These are phyloP conservation scores for Pseudopodoces humilis DNA, from an alignment of 2,113 vertebrate species.

Conservation along the genomic window DNA sequence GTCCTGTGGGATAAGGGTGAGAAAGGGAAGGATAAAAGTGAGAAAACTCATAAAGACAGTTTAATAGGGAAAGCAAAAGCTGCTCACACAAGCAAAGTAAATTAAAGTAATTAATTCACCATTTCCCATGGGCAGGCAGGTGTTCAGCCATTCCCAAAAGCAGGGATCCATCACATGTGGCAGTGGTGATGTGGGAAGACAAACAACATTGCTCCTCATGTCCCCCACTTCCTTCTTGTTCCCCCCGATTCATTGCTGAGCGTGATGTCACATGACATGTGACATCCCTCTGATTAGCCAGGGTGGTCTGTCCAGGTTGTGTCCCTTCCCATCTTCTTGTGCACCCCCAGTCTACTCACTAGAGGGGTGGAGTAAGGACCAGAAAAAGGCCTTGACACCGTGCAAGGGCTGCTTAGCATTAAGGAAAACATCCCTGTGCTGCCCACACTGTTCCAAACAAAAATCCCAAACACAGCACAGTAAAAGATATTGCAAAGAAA, in stretches of 20 bases:
- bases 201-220: accelerated
- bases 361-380: accelerated
- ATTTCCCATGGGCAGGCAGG: not conserved
- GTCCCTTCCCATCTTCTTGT: not conserved
- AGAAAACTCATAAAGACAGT: not conserved
- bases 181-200: accelerated
- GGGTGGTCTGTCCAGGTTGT: not conserved
- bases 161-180: not conserved
- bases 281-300: not conserved
- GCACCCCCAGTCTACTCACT: accelerated
- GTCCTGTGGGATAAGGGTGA: not conserved
- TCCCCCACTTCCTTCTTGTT: not conserved
- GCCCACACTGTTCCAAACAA: not conserved
- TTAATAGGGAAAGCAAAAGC: not conserved
- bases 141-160: not conserved
- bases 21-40: not conserved
- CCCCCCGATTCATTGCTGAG: not conserved
- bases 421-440: not conserved
- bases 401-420: not conserved
- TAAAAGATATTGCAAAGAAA: not conserved
- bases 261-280: accelerated
- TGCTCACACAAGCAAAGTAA: not conserved
- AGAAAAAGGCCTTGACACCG: not conserved
- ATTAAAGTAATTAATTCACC: not conserved
- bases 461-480: not conserved